phyloP scores from a whole-genome alignment of 2,888 invertebrate genomes.

The Oegoconia quadripuncta region DNA sequence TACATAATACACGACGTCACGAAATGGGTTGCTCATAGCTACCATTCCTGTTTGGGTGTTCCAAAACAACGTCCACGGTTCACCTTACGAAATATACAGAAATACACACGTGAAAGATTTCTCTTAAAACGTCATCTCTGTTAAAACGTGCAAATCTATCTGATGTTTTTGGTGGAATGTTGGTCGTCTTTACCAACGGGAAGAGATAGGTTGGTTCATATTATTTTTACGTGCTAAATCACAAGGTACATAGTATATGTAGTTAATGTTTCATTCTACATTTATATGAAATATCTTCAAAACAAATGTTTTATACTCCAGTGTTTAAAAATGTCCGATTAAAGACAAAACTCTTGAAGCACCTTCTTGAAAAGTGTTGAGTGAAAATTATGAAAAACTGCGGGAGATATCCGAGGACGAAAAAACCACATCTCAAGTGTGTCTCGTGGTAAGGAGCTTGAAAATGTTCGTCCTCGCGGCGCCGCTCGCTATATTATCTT shows the following conservation, averaged over 20 bases:
- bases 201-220: too few relatives aligned
- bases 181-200: too few relatives aligned
- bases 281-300: background rate
- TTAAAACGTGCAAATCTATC: too few relatives aligned
- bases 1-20: too few relatives aligned
- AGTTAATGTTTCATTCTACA: background rate
- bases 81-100: too few relatives aligned
- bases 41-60: too few relatives aligned
- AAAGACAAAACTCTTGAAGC: background rate
- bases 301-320: background rate
- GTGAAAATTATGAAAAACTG: conserved; percentile 26
- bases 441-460: conserved; percentile 19
- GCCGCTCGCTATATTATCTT: conserved; percentile 12
- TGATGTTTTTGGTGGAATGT: too few relatives aligned
- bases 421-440: conserved; percentile 24
- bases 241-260: background rate
- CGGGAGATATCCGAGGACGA: conserved; percentile 20
- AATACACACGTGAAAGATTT: too few relatives aligned
- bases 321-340: background rate
- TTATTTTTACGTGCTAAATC: too few relatives aligned
- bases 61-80: too few relatives aligned
- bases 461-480: conserved; percentile 20
- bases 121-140: too few relatives aligned
- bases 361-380: conserved; percentile 2
- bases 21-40: too few relatives aligned